These are phyloP conservation scores for Lophotriccus pileatus DNA, from an alignment of 2,797 vertebrate genomes.

Conservation along the genomic window DNA sequence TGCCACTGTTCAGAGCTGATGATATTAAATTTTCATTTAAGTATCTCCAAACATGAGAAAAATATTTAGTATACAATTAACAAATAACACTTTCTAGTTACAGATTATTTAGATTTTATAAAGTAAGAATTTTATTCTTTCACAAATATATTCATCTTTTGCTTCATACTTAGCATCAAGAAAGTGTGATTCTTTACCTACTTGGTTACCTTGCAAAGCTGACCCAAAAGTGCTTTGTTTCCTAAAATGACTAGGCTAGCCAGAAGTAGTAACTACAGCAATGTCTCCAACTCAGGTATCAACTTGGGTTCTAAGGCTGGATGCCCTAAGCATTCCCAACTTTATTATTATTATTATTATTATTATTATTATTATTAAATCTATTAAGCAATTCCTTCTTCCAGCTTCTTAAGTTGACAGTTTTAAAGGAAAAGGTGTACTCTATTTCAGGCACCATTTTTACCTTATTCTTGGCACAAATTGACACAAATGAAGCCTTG, in stretches of 20 bases:
- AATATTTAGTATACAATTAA: neutral
- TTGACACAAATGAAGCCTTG: neutral
- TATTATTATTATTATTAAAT: no score
- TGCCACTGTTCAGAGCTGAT: neutral
- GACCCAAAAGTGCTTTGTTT: neutral
- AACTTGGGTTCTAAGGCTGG: neutral
- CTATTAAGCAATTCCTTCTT: neutral
- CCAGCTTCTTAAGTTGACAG: neutral
- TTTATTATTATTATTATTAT: no score
- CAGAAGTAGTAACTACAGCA: fast-evolving
- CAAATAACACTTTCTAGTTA: neutral
- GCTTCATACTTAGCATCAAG: neutral
- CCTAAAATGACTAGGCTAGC: neutral
- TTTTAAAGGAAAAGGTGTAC: neutral
- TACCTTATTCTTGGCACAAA: neutral
- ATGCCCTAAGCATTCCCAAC: neutral
- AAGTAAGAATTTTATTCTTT: neutral
- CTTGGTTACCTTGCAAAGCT: neutral
- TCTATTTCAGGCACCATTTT: neutral
- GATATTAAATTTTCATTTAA: neutral
- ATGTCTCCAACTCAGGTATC: neutral
- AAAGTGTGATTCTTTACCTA: neutral
- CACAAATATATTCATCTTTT: neutral
- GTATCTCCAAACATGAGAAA: neutral
- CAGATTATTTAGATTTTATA: neutral